Conservation (phyloP, 2,888 invertebrate species). For the Lamellibrachia satsuma region DNA sequence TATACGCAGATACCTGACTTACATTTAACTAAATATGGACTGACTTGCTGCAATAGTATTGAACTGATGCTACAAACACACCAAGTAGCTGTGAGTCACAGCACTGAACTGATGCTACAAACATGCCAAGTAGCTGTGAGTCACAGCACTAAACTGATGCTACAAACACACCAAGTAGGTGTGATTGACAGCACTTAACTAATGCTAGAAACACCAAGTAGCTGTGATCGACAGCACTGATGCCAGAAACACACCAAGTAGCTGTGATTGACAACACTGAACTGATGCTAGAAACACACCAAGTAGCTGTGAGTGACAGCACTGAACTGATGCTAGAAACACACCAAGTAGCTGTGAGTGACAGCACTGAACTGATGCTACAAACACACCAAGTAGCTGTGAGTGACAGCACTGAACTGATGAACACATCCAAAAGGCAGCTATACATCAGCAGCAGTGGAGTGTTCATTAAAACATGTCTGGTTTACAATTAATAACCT, state of each 20-base stretch:
- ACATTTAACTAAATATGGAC: not conserved
- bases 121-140: not conserved
- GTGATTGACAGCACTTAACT: not conserved
- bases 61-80: not conserved
- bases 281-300: not conserved
- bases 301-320: not conserved
- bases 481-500: not conserved
- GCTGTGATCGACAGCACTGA: not conserved
- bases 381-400: not conserved
- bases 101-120: not conserved
- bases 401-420: not conserved
- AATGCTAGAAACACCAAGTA: not conserved
- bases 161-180: not conserved
- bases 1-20: not conserved
- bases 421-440: not conserved
- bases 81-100: not conserved
- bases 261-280: not conserved
- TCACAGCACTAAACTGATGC: not conserved
- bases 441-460: not conserved
- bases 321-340: not conserved
- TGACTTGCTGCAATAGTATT: not conserved
- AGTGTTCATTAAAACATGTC: not conserved
- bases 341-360: not conserved
- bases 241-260: not conserved
- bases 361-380: not conserved